A percentile compares a stretch with the other conserved stretches of the same genome.
Evolutionary conservation across 2,113 vertebrate genomes (phyloP).

Genomic region (Takifugu bimaculatus): DNA sequence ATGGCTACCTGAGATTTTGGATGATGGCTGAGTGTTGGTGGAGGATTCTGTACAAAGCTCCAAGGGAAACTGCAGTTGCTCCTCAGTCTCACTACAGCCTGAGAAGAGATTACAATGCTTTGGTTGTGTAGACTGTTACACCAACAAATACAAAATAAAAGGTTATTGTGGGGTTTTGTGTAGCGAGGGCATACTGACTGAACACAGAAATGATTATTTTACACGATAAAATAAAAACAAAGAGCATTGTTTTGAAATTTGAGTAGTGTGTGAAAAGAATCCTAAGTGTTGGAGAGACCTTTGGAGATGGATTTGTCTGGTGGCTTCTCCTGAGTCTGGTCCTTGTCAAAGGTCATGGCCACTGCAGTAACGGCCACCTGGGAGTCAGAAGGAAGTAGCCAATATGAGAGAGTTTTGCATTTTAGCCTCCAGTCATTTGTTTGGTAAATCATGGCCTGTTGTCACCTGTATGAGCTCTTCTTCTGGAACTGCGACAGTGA

Average conservation of each 20-base stretch:
- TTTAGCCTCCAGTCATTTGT: background rate
- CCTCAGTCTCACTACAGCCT: conserved; percentile 87
- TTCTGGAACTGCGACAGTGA: conserved; percentile 93
- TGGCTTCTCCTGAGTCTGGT: conserved; percentile 80
- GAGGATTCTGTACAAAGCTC: conserved; percentile 86
- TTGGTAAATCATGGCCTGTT: background rate
- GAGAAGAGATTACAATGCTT: conserved; percentile 5
- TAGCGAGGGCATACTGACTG: too few relatives aligned
- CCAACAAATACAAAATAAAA: background rate
- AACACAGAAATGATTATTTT: too few relatives aligned
- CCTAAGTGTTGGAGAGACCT: conserved; percentile 71
- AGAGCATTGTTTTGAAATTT: too few relatives aligned
- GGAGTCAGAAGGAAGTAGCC: background rate
- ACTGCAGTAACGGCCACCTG: conserved; percentile 96
- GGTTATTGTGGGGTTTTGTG: too few relatives aligned
- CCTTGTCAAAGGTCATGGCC: conserved; percentile 94
- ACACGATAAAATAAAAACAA: too few relatives aligned
- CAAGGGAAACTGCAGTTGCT: conserved; percentile 92
- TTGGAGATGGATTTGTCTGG: conserved; percentile 81
- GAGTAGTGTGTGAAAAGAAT: too few relatives aligned
- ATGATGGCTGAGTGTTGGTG: conserved; percentile 75
- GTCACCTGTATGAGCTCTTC: conserved; percentile 94
- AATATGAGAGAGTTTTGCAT: background rate
- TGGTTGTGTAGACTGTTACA: background rate
- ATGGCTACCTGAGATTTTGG: conserved; percentile 81